Base-by-base conservation (phyloP, 1,140 invertebrate genomes). In the Drosophila asahinai region DNA sequence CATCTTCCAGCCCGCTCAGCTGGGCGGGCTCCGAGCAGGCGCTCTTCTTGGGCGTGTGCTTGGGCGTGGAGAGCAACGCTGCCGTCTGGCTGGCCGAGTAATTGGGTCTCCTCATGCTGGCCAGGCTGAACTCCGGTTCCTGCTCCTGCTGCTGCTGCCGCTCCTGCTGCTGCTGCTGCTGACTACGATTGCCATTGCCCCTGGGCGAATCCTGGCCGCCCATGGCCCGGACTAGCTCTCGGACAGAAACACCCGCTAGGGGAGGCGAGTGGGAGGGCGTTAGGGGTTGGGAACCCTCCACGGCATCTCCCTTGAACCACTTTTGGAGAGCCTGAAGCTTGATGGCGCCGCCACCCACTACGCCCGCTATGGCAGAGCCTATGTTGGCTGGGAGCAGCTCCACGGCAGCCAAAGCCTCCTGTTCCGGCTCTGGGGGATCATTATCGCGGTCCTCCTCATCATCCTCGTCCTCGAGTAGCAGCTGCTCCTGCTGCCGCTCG, bases 141-240 rank as follows among this genome's bases (percentile, higher is more conserved):
- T 54, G 76, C 0, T 78, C 42, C 48, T 49, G 54, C 94, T 17
- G 94, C 63, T 94, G 22, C 19, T 61, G 49, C 19, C 19, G 76
- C 0, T 78, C 42, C 48, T 49, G 54, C 25, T n/a, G 30, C 15
- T n/a, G 27, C n/a, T 38, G 27, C 2, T 58, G 22, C 33, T 72
- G 94, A 92, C 15, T 95, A 94, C 58, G 64, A 38, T 81, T 76
- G 87, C 95, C 92, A 95, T 95, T 22, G 94, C 94, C 58, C 94
- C 94, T 59, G 94, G 95, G 93, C 95, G 96, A 42, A 43, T n/a
- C 96, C 64, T 92, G 87, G 1, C 80, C 89, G 19, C 96, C 96
- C 92, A 97, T 96, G 2, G 95, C 96, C 86, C 97, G 96, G 3
- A 97, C 96, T 45, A 97, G 87, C 65, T 97, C 97, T 64, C 96